A percentile compares a stretch with the other conserved stretches of the same genome.
Evolutionary conservation across 2,113 vertebrate genomes (phyloP).

Genomic region (Riparia riparia): DNA sequence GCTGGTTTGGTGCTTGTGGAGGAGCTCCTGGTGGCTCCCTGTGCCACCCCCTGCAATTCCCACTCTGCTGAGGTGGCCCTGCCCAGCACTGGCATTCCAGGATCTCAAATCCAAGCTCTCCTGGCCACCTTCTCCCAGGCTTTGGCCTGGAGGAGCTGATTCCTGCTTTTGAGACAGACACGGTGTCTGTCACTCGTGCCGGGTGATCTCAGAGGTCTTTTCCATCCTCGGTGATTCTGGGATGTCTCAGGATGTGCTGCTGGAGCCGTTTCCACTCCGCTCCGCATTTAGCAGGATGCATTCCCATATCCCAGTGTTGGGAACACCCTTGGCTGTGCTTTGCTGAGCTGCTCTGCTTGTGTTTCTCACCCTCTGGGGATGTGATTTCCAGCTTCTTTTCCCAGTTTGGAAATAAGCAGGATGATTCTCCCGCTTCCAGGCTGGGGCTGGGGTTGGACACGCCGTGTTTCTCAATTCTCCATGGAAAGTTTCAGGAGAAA

Average conservation of each 20-base stretch:
- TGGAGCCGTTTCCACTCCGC: rapidly evolving
- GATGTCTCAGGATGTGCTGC: rapidly evolving
- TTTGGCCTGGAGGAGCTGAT: background rate
- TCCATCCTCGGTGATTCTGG: rapidly evolving
- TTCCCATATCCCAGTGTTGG: background rate
- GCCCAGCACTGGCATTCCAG: background rate
- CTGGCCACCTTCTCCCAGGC: background rate
- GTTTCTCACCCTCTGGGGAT: background rate
- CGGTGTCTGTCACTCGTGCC: background rate
- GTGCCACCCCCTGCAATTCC: rapidly evolving
- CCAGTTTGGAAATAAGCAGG: background rate
- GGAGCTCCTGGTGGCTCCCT: background rate
- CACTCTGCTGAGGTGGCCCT: rapidly evolving
- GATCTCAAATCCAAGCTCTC: background rate
- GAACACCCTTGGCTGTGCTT: background rate
- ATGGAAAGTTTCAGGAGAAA: background rate
- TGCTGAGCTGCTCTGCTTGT: background rate
- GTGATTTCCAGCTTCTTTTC: background rate
- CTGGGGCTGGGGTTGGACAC: background rate
- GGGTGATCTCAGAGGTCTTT: background rate
- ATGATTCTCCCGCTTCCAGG: background rate
- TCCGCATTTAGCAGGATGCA: background rate
- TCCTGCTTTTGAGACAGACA: background rate
- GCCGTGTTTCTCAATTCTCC: background rate
- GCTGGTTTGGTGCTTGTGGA: rapidly evolving